These are phyloP conservation scores for Maccullochella peelii DNA, from an alignment of 2,113 vertebrate species.

Conservation along the genomic window DNA sequence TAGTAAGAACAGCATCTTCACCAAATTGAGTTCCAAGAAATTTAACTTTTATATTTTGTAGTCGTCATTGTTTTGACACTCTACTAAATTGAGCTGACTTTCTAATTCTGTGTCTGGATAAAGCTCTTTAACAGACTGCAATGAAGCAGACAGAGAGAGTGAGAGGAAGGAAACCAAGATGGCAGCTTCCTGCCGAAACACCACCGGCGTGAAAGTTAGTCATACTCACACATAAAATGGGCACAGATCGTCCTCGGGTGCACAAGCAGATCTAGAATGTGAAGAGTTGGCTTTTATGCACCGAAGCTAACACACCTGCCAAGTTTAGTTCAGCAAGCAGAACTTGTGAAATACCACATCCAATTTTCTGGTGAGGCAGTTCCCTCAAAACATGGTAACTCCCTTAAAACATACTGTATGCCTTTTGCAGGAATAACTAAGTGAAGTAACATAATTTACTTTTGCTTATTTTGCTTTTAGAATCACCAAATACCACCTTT, in stretches of 20 bases:
- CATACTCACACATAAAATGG: slow-evolving; percentile 98
- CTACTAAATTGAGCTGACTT: not conserved
- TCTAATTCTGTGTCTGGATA: slow-evolving; percentile 83
- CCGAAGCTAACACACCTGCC: slow-evolving; percentile 86
- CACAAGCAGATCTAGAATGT: slow-evolving; percentile 97
- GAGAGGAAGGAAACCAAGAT: slow-evolving; percentile 67
- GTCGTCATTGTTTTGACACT: not conserved
- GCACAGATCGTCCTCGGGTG: slow-evolving; percentile 94
- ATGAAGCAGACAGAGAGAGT: slow-evolving; percentile 67
- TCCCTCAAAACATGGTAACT: not conserved
- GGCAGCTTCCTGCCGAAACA: slow-evolving; percentile 55
- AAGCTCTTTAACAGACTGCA: slow-evolving; percentile 64
- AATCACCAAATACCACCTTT: not conserved
- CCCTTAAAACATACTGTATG: not conserved
- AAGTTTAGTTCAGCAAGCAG: slow-evolving; percentile 83
- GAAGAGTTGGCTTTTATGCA: slow-evolving; percentile 92
- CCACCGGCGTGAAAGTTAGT: slow-evolving; percentile 84
- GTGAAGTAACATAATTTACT: not conserved
- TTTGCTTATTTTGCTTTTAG: not conserved
- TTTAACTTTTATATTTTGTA: not conserved
- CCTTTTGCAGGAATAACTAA: not conserved
- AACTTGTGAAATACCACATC: slow-evolving; percentile 47
- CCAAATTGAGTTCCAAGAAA: not conserved
- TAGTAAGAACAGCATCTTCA: slow-evolving; percentile 5
- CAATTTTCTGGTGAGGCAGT: slow-evolving; percentile 2